Base-by-base conservation (phyloP, 2,888 invertebrate species). In the Oscheius sp. region DNA sequence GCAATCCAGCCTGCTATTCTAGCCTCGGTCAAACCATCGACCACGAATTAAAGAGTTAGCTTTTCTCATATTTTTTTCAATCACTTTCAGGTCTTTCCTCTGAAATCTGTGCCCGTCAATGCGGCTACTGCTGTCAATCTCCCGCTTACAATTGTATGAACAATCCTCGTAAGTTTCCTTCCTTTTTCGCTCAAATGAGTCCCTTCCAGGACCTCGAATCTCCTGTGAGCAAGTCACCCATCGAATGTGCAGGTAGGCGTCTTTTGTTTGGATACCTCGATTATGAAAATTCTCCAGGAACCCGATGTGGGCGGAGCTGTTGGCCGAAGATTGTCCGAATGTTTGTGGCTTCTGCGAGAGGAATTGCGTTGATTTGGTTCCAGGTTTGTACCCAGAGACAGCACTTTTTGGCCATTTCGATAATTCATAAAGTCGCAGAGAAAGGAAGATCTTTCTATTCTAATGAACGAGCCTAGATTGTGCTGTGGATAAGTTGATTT, bases 11-110 rank as follows among this genome's bases (percentile, higher is more conserved):
- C 8, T 66, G 66, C 31, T 66, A 45, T 45, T 31, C 66, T 3
- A 66, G 34, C n/a, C 20, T 12, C 1, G 66, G 42, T n/a, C 39
- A 27, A 6, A 20, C 27, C 6, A 55, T 66, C 6, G 66, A 66
- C 57, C 66, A 66, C 39, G 66, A 66, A 37, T 20, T 66, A 23
- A 66, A 66, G 57, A 66, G 66, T 53, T n/a, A n/a, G n/a, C n/a
- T n/a, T n/a, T n/a, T n/a, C n/a, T n/a, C n/a, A n/a, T n/a, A n/a
- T n/a, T n/a, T n/a, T n/a, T n/a, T n/a, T n/a, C n/a, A n/a, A n/a
- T n/a, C n/a, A n/a, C n/a, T n/a, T n/a, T n/a, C n/a, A n/a, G n/a
- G n/a, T n/a, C 48, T 66, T 6, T 66, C 66, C 3, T 66, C 66
- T 17, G 66, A 66, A 20, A 66, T 66, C 17, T 66, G 66, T 46